Percentiles rank a stretch among this genome's conserved stretches.
Evolutionary conservation across 2,113 vertebrate species (phyloP).

Genomic region (Rhinolophus sinicus): DNA sequence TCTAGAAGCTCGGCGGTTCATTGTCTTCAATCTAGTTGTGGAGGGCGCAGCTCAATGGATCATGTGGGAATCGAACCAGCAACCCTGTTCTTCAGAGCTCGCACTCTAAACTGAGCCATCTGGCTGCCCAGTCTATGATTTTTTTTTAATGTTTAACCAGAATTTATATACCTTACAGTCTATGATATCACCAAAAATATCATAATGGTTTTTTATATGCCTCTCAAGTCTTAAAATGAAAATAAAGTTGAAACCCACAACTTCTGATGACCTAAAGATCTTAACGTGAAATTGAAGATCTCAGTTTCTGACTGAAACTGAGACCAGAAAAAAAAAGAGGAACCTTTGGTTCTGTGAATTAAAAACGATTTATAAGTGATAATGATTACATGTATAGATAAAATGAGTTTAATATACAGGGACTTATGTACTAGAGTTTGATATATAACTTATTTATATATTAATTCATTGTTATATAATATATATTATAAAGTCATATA

Average conservation of each 20-base stretch:
- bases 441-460: background rate
- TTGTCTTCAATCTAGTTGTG: too few relatives aligned
- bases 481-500: background rate
- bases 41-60: too few relatives aligned
- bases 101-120: too few relatives aligned
- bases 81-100: too few relatives aligned
- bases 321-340: background rate
- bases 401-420: background rate
- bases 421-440: background rate
- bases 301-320: background rate
- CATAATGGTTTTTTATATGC: background rate
- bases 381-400: background rate
- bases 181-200: background rate
- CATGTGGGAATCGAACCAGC: too few relatives aligned
- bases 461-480: background rate
- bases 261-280: conserved; percentile 29
- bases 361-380: background rate
- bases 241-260: background rate
- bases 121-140: background rate
- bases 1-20: too few relatives aligned
- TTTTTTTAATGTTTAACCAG: background rate
- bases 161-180: background rate
- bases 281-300: background rate
- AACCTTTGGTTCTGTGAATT: background rate
- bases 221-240: background rate